phyloP scores from a whole-genome alignment of 2,113 vertebrate species.

The Muntiacus reevesi region DNA sequence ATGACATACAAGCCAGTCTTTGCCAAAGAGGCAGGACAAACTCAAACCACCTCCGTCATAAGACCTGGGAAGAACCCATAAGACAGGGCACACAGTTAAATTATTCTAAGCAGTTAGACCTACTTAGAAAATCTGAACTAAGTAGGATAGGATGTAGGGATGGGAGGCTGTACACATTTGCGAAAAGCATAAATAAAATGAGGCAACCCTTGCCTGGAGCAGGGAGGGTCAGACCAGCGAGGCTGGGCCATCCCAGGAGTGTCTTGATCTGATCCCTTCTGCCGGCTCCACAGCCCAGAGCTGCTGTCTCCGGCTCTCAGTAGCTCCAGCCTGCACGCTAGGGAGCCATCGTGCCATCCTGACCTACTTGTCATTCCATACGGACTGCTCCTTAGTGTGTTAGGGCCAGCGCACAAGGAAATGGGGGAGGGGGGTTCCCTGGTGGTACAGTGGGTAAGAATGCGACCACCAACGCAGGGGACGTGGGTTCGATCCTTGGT shows the following conservation, averaged over 20 bases:
- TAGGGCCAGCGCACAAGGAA: neutral
- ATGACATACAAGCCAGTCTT: neutral
- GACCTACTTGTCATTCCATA: neutral
- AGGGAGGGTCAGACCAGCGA: neutral
- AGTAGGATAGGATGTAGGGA: neutral
- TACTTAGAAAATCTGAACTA: neutral
- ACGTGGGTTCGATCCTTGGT: neutral
- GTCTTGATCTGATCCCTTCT: neutral
- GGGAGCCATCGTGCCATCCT: neutral
- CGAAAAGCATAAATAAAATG: neutral
- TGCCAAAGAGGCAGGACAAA: neutral
- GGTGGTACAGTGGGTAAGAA: neutral
- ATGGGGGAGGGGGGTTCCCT: neutral
- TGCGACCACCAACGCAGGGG: neutral
- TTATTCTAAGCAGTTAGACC: neutral
- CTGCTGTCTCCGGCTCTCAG: neutral
- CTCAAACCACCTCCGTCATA: neutral
- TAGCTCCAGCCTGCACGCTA: neutral
- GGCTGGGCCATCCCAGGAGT: neutral
- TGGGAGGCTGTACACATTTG: neutral
- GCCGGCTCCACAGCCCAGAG: conserved; percentile 8
- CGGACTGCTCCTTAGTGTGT: neutral
- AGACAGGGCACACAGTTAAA: neutral
- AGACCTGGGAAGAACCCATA: neutral
- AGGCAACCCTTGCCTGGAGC: neutral